These are phyloP conservation scores for Lasioglossum malachurum DNA, from an alignment of 2,888 invertebrate species.

Conservation along the genomic window DNA sequence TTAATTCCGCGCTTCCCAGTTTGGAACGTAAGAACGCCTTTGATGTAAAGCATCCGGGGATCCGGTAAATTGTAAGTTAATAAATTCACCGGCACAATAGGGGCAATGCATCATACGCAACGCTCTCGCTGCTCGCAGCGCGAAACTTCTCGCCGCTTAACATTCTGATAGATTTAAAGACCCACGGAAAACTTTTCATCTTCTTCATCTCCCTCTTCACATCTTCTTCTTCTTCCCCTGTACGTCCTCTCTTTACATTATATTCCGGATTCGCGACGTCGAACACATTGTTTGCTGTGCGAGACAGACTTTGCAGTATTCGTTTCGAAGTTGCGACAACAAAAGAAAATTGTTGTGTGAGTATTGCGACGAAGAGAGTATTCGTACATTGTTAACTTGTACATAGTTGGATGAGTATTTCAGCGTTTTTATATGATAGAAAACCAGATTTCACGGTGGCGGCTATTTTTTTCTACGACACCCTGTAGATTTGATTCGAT, in stretches of 20 bases:
- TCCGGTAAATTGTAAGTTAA: slow-evolving; percentile 40
- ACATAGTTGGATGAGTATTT: too few species aligned
- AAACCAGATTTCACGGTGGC: too few species aligned
- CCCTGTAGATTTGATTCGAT: too few species aligned
- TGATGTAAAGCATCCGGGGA: slow-evolving; percentile 21
- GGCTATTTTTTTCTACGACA: too few species aligned
- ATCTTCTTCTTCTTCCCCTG: background rate
- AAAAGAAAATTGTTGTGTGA: background rate
- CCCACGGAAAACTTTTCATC: slow-evolving; percentile 28
- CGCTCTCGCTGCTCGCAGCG: background rate
- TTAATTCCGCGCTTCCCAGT: slow-evolving; percentile 27
- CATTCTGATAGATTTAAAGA: slow-evolving; percentile 44
- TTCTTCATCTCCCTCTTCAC: background rate
- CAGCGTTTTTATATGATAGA: too few species aligned
- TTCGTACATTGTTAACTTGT: too few species aligned
- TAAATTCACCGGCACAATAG: slow-evolving; percentile 34
- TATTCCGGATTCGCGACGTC: background rate
- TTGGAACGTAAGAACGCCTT: slow-evolving; percentile 29
- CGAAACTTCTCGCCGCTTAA: slow-evolving; percentile 35
- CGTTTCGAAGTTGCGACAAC: too few species aligned
- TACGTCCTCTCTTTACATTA: background rate
- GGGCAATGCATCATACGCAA: slow-evolving; percentile 31
- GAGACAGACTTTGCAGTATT: background rate
- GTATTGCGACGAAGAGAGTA: background rate
- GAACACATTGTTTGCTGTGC: background rate